Evolutionary conservation across 2,888 invertebrate genomes (phyloP), one percentile per base, ranked within the genome.

Genomic region (Luffia ferchaultella): DNA sequence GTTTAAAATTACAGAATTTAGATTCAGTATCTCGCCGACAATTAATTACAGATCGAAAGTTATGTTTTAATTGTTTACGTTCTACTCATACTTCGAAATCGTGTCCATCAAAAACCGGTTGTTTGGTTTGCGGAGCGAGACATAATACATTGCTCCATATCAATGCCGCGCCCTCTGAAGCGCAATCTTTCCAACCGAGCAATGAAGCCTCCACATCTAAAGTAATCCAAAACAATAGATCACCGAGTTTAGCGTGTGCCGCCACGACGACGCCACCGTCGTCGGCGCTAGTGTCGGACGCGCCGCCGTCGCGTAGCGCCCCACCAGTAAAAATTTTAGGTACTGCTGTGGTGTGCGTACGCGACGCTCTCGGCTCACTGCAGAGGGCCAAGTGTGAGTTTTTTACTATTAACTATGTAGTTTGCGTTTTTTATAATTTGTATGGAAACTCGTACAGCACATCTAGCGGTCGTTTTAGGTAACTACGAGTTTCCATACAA

Each of bases 61-160:
- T 30, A 30, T 30, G 30, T 30, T 30, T 30, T 30, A 30, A 30
- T 30, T 30, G 30, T 30, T 30, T 30, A 30, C 30, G 30, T 30
- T 30, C 30, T 3, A 30, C 30, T 12, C 30, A 30, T 30, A 30
- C 30, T 3, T 7, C 12, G 30, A 30, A 30, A 30, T 30, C 30
- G 30, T 30, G 30, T 30, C 30, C 30, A 12, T 45, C 41, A 20
- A 50, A 18, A 42, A 19, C 17, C n/a, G 16, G 40, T 45, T 52
- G 50, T 20, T 7, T 41, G 1, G 19, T 30, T 15, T 47, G 50
- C 42, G 20, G 20, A 16, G 16, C 20, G 16, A 45, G 49, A 16
- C 52, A 52, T 40, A 49, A 52, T 42, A 52, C 52, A 5, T 20
- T 49, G 18, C 16, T 49, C n/a, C 52, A 52, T 19, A 30, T 40